Base-by-base conservation (phyloP, 1,140 invertebrate genomes). In the Daktulosphaira vitifoliae region DNA sequence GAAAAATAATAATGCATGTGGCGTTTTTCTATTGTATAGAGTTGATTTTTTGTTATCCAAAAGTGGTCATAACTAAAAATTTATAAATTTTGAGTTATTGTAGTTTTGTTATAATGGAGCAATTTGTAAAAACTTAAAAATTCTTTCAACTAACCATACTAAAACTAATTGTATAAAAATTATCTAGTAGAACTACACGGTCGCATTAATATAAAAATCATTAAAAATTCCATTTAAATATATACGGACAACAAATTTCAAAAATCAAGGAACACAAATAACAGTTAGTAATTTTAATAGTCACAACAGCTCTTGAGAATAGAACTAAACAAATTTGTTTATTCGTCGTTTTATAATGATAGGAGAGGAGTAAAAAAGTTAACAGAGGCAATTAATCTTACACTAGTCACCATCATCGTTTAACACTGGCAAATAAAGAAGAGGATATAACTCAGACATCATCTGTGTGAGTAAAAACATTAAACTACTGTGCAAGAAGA, bases 391-490 rank as follows among this genome's bases (percentile, higher is more conserved):
- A 66, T 46, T 16, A n/a, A n/a, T n/a, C n/a, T n/a, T n/a, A n/a
- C n/a, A n/a, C n/a, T n/a, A n/a, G n/a, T n/a, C n/a, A n/a, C n/a
- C n/a, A n/a, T n/a, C n/a, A n/a, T n/a, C n/a, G n/a, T n/a, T n/a
- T n/a, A n/a, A n/a, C n/a, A n/a, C n/a, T n/a, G 54, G 16, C 22
- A 59, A 11, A 25, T 68, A 46, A 65, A 66, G 42, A 29, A 25
- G 44, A 46, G 44, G 51, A 5, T 66, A 56, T 25, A 66, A 68
- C 38, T 42, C 26, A 48, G 67, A 66, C 52, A 38, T 66, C 11
- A 39, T 33, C n/a, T 68, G 64, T 53, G 65, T 56, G 7, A 49
- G 26, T 9, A 53, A 18, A 23, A 38, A 22, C 22, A 25, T 38
- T 29, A 18, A 33, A 54, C n/a, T n/a, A 18, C 20, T 37, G n/a